Conservation (phyloP, 2,888 invertebrate species). For the Patella ulyssiponensis region DNA sequence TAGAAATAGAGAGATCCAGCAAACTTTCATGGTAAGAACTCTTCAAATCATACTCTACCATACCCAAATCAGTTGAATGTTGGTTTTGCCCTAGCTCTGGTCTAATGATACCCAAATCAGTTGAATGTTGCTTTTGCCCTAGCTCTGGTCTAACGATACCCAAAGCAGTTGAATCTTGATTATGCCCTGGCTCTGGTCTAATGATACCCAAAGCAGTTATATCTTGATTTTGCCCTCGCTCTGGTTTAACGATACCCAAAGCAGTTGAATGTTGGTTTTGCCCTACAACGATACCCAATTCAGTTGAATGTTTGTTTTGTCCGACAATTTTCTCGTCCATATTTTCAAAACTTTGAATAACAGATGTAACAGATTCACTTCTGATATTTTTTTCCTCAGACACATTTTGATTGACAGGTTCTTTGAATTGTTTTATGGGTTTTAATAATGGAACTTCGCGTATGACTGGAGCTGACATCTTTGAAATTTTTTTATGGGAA, state of each 20-base stretch:
- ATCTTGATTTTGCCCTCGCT: background rate
- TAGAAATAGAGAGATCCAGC: background rate
- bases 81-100: background rate
- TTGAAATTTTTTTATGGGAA: background rate
- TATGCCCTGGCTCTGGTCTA: background rate
- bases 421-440: background rate
- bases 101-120: background rate
- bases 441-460: background rate
- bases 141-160: background rate
- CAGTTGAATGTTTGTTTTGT: background rate
- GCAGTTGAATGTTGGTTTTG: background rate
- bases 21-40: background rate
- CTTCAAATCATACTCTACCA: no score
- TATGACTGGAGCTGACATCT: background rate
- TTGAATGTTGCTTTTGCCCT: background rate
- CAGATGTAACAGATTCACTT: no score
- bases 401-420: background rate
- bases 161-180: background rate
- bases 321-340: background rate
- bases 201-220: background rate
- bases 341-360: background rate
- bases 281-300: background rate
- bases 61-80: no score
- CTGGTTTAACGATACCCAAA: background rate
- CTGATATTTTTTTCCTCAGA: background rate